Evolutionary conservation across 2,797 vertebrate genomes (phyloP), one percentile per base, ranked within the genome.

Genomic region (Hydrophis major): DNA sequence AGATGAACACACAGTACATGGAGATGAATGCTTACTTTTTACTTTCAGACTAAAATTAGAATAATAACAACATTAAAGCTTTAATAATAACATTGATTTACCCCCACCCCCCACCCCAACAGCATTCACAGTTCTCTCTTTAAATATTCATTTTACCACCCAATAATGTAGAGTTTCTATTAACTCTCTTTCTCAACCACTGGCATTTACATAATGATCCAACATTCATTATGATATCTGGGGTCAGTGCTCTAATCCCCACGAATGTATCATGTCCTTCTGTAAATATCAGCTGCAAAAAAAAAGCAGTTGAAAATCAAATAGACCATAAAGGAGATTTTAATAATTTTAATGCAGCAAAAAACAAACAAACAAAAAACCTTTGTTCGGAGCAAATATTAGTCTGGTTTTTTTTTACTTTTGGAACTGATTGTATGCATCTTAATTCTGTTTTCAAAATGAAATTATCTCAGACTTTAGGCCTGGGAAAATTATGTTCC

Each of bases 121-220:
- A 47, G 20, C 20, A 83, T 25, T 47, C 37, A 47, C 74, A 83
- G 1, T 78, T 78, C 1, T 22, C 37, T 78, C 18, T 18, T 20
- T 42, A 78, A 78, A 78, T 78, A 42, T 42, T 42, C 74, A 78
- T 78, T 78, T 78, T 42, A 22, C 20, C 78, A 7, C 1, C 87
- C 90, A 56, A 88, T 92, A 95, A 87, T 92, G 93, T 92, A 27
- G 88, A 87, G 4, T 0, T 5, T 91, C 93, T 92, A 57, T 56
- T 61, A 89, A 63, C 50, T 92, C 32, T 95, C 92, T 59, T 0
- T 8, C 0, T 91, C 91, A 95, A 86, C 94, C 95, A 93, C 60
- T 95, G 93, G 1, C 94, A 93, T 95, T 96, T 97, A 92, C 57
- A 78, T 93, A 96, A 95, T 0, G n/a, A 95, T 94, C 94, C n/a